Conservation (phyloP, 2,113 vertebrate species). For the Gymnocephalus cernua region DNA sequence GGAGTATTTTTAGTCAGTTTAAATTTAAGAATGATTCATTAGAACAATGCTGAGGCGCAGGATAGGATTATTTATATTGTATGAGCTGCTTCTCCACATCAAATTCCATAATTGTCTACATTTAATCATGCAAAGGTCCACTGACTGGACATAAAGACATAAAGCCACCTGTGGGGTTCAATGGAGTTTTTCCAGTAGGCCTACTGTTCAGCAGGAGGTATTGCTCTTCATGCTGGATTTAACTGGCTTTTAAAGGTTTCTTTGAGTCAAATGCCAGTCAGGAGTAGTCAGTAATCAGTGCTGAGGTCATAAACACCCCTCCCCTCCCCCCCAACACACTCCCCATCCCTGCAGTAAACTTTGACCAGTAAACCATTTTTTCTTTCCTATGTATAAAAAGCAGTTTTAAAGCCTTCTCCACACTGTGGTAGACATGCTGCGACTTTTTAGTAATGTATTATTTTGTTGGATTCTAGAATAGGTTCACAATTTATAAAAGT, state of each 20-base stretch:
- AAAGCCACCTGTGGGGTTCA: conserved; percentile 9
- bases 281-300: no score
- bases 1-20: conserved; percentile 33
- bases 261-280: neutral
- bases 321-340: neutral
- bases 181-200: neutral
- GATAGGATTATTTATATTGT: neutral
- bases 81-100: conserved; percentile 1
- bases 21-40: conserved; percentile 21
- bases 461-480: neutral
- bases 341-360: neutral
- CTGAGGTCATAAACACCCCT: neutral
- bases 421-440: neutral
- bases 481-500: neutral
- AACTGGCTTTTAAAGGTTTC: neutral
- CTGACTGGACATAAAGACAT: conserved; percentile 18
- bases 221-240: conserved; percentile 28
- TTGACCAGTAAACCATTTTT: neutral
- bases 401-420: neutral
- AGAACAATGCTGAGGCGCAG: neutral
- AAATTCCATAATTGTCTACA: neutral
- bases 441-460: conserved; percentile 13
- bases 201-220: conserved; percentile 6
- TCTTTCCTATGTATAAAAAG: neutral
- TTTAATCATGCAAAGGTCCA: conserved; percentile 10